These are phyloP conservation scores for Brachirus orientalis DNA, from an alignment of 2,113 vertebrate species.

Conservation along the genomic window DNA sequence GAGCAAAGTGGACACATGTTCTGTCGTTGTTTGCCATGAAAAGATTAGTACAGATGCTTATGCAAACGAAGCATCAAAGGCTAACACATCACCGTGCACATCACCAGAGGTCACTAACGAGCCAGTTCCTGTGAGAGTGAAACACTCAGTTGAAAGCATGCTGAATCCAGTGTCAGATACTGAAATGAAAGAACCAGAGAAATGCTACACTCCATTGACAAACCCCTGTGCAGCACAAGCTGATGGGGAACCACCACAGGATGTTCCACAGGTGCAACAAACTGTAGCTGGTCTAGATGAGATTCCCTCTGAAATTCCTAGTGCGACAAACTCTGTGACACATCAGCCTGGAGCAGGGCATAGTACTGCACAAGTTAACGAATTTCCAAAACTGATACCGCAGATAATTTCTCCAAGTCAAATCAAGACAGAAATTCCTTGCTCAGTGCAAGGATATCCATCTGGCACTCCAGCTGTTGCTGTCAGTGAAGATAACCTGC, in stretches of 20 bases:
- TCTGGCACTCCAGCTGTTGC: conserved; percentile 44
- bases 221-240: conserved; percentile 48
- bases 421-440: conserved; percentile 73
- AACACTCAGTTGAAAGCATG: conserved; percentile 78
- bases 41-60: conserved; percentile 30
- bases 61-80: conserved; percentile 43
- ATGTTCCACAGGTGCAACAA: conserved; percentile 14
- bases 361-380: conserved; percentile 34
- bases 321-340: conserved; percentile 33
- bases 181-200: conserved; percentile 62
- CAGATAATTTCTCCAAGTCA: conserved; percentile 66
- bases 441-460: conserved; percentile 66
- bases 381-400: conserved; percentile 48
- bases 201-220: conserved; percentile 71
- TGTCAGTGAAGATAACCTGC: conserved; percentile 82
- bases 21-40: conserved; percentile 45
- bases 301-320: conserved; percentile 35
- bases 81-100: conserved; percentile 40
- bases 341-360: conserved; percentile 31
- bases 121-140: conserved; percentile 59
- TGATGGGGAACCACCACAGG: conserved; percentile 27
- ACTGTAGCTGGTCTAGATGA: conserved; percentile 22
- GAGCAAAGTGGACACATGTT: conserved; percentile 18
- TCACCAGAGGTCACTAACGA: conserved; percentile 50
- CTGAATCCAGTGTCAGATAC: conserved; percentile 52